A percentile compares a stretch with the other conserved stretches of the same genome.
Evolutionary conservation across 2,888 invertebrate species (phyloP).

Genomic region (Hipparchia semele): DNA sequence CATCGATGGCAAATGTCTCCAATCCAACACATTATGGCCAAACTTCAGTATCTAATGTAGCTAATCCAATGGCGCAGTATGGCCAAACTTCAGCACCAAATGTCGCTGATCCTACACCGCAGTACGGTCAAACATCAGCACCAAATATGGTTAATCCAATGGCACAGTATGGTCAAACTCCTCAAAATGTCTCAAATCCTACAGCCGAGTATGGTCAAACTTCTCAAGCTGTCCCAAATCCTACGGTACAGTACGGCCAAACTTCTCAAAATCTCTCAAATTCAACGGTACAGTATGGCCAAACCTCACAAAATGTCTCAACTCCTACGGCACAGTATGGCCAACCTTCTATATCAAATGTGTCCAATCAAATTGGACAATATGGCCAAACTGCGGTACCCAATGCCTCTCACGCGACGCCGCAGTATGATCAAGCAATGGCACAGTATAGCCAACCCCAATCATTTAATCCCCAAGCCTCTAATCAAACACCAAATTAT

Average conservation of each 20-base stretch:
- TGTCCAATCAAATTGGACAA: neutral
- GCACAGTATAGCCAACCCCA: constrained; percentile 2
- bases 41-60: constrained; percentile 26
- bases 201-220: neutral
- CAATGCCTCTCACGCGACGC: neutral
- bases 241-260: constrained; percentile 33
- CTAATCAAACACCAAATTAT: constrained; percentile 21
- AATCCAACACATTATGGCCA: neutral
- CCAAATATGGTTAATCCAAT: constrained; percentile 40
- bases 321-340: constrained; percentile 12
- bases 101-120: constrained; percentile 21
- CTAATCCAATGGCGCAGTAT: constrained; percentile 41
- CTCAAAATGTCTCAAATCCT: neutral
- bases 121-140: constrained; percentile 9
- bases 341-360: neutral
- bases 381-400: neutral
- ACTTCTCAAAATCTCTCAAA: constrained; percentile 26
- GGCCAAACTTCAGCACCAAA: constrained; percentile 25
- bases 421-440: neutral
- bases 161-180: constrained; percentile 25
- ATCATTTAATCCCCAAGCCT: constrained; percentile 9
- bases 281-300: constrained; percentile 35
- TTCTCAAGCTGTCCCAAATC: constrained; percentile 37
- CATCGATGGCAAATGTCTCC: neutral
- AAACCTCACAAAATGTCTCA: constrained; percentile 25